Percentiles rank a stretch among this genome's conserved stretches.
Evolutionary conservation across 53 echinoderm and acorn worm species (phyloP).

Genomic region (Astropecten irregularis): DNA sequence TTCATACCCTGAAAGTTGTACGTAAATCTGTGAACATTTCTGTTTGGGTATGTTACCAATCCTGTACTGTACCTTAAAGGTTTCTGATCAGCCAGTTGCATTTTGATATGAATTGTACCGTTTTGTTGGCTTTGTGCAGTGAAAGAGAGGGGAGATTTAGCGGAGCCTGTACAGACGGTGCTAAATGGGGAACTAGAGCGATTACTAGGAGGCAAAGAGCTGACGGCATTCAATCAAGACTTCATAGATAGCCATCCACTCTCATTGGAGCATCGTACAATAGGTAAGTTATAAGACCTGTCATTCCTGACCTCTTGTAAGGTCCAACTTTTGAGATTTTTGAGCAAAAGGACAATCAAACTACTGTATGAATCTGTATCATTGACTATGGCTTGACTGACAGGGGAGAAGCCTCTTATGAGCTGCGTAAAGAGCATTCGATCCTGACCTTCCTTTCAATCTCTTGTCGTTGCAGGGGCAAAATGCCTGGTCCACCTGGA

Average conservation of each 20-base stretch:
- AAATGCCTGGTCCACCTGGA: slow-evolving; percentile 68
- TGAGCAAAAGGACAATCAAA: no score
- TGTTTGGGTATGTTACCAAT: no score
- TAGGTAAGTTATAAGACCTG: slow-evolving; percentile 80
- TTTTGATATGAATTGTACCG: neutral
- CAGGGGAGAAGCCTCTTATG: no score
- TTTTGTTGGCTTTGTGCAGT: slow-evolving; percentile 55
- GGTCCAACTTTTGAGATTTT: no score
- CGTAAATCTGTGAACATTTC: no score
- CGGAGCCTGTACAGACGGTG: slow-evolving; percentile 76
- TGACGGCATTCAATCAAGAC: slow-evolving; percentile 74
- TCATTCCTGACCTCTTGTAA: no score
- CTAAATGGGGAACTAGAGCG: slow-evolving; percentile 67
- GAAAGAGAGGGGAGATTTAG: slow-evolving; percentile 56
- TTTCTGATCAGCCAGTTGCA: neutral
- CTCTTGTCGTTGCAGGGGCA: slow-evolving; percentile 62
- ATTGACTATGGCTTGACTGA: no score
- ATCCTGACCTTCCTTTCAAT: neutral
- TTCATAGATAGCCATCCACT: slow-evolving; percentile 68
- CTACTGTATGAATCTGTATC: no score
- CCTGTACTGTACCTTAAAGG: no score
- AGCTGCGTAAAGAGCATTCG: neutral
- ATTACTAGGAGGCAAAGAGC: slow-evolving; percentile 68
- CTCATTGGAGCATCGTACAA: slow-evolving; percentile 65
- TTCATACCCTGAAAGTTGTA: no score